Base-by-base conservation (phyloP, 2,888 invertebrate genomes). In the Metopia argyrocephala region DNA sequence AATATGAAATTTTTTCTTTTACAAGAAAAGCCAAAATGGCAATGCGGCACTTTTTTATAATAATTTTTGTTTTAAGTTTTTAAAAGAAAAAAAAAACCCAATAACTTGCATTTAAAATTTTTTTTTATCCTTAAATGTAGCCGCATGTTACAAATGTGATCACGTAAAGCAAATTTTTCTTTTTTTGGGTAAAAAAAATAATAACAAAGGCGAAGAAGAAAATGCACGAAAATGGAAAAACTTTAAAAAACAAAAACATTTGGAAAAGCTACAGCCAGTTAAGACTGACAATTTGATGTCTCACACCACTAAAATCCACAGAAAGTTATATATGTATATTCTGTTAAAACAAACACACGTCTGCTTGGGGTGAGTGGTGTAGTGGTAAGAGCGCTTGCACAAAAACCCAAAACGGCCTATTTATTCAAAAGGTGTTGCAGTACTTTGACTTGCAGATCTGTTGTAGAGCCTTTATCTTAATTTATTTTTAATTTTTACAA, bases 41-140 rank as follows among this genome's bases (percentile, higher is more conserved):
- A 86, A 87, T 79, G 84, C 82, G 83, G 85, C 85, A 84, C 84
- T 81, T 82, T 85, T 79, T 61, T 69, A 84, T 83, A 82, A 75
- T 73, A 68, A 61, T 54, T 6, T 12, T 15, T 1, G 1, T 2
- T 12, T 31, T 9, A 0, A 12, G 7, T 0, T 2, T 9, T 12
- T 31, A 38, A 38, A 15, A 2, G 6, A 2, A 2, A 1, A 2
- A 38, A 4, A 0, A 0, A 38, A 62, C 62, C 48, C 48, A 66
- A 73, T 65, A 62, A 28, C 64, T 54, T 21, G 57, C 27, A 6
- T 18, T 66, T 59, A n/a, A n/a, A n/a, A n/a, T n/a, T 25, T 31
- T 48, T 50, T 52, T 45, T 56, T 27, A 4, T 1, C 38, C 61
- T 59, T 70, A 50, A 57, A 23, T 57, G 48, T 18, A 64, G 64